Evolutionary conservation across 2,113 vertebrate species (phyloP), one percentile per base, ranked within the genome.

Genomic region (Gallinago paraguaiae): DNA sequence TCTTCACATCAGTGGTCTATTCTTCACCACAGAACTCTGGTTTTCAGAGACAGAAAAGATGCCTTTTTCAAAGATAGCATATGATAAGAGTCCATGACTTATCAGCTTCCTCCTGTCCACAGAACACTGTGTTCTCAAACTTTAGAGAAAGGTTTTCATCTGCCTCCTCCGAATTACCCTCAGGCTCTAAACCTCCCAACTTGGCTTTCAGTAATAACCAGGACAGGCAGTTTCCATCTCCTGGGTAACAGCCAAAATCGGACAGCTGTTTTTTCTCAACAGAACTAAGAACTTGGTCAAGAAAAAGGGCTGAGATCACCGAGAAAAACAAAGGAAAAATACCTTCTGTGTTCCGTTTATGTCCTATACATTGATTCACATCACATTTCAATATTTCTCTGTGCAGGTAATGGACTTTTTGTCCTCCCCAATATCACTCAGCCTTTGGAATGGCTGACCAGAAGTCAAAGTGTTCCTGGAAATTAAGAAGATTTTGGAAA

Each of bases 181-280:
- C 54, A 82, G 56, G 71, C 68, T 71, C 82, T 81, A 69, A 86
- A 83, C n/a, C 46, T 91, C 25, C 6, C 33, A 24, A 50, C 28
- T 57, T 74, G 68, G 59, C 30, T 91, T 74, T 41, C 80, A 91
- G 76, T 16, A 88, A 64, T 43, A 83, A 48, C n/a, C 0, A 2
- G 50, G 41, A 86, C n/a, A 71, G 37, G 30, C 84, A 77, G 72
- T 77, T 88, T 86, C 71, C 59, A 92, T 41, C 37, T 88, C n/a
- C 89, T 77, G 80, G 68, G 59, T 69, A 77, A 83, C 54, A 81
- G 86, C 80, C 89, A 86, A 57, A 70, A 45, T 12, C 81, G 45
- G 68, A 92, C 82, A 91, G 80, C 54, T 93, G 86, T 6, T 95
- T 91, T 86, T 81, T 63, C 68, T 92, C 91, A 72, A 37, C 82